A percentile compares a stretch with the other conserved stretches of the same genome.
Evolutionary conservation across 1,140 invertebrate genomes (phyloP).

Genomic region (Euura saliciscinereae): DNA sequence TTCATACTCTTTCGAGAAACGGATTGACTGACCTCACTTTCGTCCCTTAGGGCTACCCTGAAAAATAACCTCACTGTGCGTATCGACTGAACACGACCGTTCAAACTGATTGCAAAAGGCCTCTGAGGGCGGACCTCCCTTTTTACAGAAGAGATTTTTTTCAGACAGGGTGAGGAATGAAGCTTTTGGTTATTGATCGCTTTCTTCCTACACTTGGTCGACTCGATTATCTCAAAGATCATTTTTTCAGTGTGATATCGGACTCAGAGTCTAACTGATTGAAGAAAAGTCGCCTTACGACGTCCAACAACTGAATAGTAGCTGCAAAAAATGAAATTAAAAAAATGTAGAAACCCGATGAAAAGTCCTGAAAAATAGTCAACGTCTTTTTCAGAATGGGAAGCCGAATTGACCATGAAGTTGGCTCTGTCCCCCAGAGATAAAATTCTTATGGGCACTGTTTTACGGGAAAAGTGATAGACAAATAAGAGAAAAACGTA

Average conservation of each 20-base stretch:
- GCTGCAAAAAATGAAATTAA: no score
- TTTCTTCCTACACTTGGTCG: not conserved
- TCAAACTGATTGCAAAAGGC: constrained; percentile 9
- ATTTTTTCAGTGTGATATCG: no score
- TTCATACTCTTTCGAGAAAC: constrained; percentile 9
- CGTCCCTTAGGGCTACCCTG: constrained; percentile 11
- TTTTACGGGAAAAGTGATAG: not conserved
- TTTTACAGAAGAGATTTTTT: not conserved
- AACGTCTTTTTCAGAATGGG: not conserved
- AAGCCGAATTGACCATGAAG: not conserved
- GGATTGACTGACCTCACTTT: constrained; percentile 26
- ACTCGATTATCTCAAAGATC: no score
- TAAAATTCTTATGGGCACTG: not conserved
- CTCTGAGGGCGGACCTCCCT: not conserved
- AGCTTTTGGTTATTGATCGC: not conserved
- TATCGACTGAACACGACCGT: constrained; percentile 14
- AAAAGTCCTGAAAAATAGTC: no score
- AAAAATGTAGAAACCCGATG: no score
- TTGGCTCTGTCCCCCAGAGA: not conserved
- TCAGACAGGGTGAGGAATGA: constrained; percentile 12
- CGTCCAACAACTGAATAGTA: no score
- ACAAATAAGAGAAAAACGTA: no score
- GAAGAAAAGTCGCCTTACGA: no score
- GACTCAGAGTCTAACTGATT: no score
- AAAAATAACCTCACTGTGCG: constrained; percentile 6